A percentile compares a stretch with the other conserved stretches of the same genome.
Evolutionary conservation across 2,888 invertebrate genomes (phyloP).

Genomic region (Caenorhabditis sp.): DNA sequence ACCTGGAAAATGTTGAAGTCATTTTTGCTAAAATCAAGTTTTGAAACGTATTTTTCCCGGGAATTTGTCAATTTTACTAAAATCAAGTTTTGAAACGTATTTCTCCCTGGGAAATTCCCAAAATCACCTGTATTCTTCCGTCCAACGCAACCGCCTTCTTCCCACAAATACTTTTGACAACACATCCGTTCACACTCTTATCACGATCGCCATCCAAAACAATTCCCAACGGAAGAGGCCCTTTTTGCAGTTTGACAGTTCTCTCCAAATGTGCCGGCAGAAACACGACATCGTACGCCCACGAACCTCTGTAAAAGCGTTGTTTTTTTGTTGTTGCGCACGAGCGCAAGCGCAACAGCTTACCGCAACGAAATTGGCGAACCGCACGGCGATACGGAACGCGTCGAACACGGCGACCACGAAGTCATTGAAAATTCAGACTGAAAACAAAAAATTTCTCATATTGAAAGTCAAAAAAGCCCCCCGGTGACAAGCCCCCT

Average conservation of each 20-base stretch:
- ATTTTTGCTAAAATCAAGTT: not conserved
- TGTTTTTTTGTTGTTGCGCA: too few species aligned
- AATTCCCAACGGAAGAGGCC: constrained; percentile 75
- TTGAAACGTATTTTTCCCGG: not conserved
- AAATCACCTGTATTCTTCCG: constrained; percentile 73
- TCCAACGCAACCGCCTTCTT: constrained; percentile 76
- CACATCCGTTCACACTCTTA: constrained; percentile 76
- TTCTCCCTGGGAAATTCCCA: not conserved
- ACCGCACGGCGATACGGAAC: constrained; percentile 66
- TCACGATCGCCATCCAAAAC: constrained; percentile 75
- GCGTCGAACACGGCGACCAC: constrained; percentile 66
- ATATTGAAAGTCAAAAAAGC: not conserved
- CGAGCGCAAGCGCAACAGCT: too few species aligned
- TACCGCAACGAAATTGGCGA: constrained; percentile 55
- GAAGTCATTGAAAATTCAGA: constrained; percentile 68
- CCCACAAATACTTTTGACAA: constrained; percentile 74
- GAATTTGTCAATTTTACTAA: not conserved
- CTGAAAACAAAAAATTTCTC: constrained; percentile 40
- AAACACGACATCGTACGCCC: constrained; percentile 70
- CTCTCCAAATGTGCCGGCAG: constrained; percentile 75
- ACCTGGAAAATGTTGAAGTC: constrained; percentile 51
- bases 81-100: not conserved
- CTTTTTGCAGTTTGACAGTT: constrained; percentile 75
- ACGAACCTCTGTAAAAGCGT: constrained; percentile 54
- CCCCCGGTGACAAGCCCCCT: not conserved